Conservation (phyloP, 2,797 vertebrate species). For the Hippoglossus hippoglossus region DNA sequence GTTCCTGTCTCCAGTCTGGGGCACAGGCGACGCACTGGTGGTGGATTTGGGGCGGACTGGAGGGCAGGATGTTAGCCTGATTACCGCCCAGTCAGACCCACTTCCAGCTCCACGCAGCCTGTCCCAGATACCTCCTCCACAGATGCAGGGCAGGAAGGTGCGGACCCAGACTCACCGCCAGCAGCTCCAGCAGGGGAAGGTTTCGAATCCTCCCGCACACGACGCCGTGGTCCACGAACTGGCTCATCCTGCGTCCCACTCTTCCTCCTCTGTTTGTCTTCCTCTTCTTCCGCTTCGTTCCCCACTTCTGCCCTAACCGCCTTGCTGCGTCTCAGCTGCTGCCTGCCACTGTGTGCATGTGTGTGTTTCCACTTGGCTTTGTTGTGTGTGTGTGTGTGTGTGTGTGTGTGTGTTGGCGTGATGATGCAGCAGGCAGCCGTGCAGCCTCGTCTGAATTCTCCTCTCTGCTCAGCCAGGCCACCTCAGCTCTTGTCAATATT, state of each 20-base stretch:
- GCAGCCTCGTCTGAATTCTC: constrained; percentile 59
- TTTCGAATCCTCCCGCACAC: constrained; percentile 49
- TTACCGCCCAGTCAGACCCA: constrained; percentile 62
- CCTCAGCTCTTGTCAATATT: constrained; percentile 86
- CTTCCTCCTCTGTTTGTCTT: constrained; percentile 10
- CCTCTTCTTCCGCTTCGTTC: constrained; percentile 63
- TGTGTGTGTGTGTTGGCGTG: constrained; percentile 42
- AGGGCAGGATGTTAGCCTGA: constrained; percentile 63
- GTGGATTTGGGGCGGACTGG: constrained; percentile 37
- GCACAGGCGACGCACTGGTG: constrained; percentile 28
- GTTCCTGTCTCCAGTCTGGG: constrained; percentile 64
- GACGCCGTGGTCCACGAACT: constrained; percentile 40
- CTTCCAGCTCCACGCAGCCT: constrained; percentile 59
- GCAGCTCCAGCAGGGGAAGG: constrained; percentile 71
- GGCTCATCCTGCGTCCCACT: constrained; percentile 61
- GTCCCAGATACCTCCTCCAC: constrained; percentile 56
- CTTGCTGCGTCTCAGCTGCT: constrained; percentile 72
- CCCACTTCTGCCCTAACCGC: constrained; percentile 62
- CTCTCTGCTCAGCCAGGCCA: constrained; percentile 56
- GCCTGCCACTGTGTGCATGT: constrained; percentile 54
- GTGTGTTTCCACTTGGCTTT: constrained; percentile 47
- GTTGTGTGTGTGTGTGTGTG: constrained; percentile 31
- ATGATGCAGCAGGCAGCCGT: constrained; percentile 69
- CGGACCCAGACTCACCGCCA: constrained; percentile 62
- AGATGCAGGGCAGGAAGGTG: constrained; percentile 18